Evolutionary conservation across 2,888 invertebrate species (phyloP).

Genomic region (Troides aeacus): DNA sequence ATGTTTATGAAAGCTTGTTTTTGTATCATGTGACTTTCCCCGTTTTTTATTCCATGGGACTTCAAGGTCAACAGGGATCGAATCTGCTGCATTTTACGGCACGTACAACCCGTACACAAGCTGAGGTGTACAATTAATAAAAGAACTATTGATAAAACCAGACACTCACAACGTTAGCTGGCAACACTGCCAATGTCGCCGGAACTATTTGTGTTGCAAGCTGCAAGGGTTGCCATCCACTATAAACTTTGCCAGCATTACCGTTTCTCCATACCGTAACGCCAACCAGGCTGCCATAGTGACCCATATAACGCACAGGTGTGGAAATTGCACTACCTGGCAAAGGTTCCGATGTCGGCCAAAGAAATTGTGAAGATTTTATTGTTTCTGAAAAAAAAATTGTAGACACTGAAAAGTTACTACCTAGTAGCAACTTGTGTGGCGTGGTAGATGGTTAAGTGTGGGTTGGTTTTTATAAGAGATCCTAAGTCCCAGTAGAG

Average conservation of each 20-base stretch:
- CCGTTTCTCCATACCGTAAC: constrained; percentile 83
- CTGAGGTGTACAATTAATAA: neutral
- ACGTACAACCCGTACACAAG: neutral
- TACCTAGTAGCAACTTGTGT: too few relatives aligned
- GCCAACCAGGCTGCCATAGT: constrained; percentile 86
- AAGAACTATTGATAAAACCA: neutral
- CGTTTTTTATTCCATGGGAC: too few relatives aligned
- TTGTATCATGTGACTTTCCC: too few relatives aligned
- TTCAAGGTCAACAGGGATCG: too few relatives aligned
- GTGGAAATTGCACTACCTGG: constrained; percentile 80
- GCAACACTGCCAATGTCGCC: constrained; percentile 88
- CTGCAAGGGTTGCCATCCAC: constrained; percentile 91
- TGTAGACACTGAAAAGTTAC: neutral
- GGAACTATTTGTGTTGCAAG: constrained; percentile 95
- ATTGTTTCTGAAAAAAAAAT: constrained; percentile 81
- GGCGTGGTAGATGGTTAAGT: too few relatives aligned
- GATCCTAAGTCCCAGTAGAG: too few relatives aligned
- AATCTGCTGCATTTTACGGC: too few relatives aligned
- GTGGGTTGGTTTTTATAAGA: too few relatives aligned
- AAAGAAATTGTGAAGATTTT: constrained; percentile 85
- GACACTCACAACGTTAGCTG: constrained; percentile 77
- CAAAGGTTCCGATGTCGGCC: constrained; percentile 81
- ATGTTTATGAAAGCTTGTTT: too few relatives aligned
- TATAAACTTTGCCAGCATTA: constrained; percentile 78
- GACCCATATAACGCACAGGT: constrained; percentile 84